Conservation (phyloP, 2,888 invertebrate genomes). For the Drosophila meridionalis region DNA sequence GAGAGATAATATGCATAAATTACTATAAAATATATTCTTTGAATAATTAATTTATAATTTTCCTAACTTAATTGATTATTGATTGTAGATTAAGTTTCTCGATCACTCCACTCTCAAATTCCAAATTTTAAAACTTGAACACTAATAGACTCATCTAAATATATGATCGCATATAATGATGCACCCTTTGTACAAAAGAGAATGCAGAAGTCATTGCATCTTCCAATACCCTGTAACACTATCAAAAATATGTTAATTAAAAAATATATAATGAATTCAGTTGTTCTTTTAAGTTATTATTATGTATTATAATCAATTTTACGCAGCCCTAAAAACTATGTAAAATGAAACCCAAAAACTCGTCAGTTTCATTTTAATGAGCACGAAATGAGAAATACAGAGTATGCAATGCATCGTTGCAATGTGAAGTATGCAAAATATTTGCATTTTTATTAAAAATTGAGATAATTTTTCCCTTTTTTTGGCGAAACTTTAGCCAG, state of each 20-base stretch:
- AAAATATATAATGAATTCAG: background rate
- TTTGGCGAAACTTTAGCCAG: slow-evolving; percentile 32
- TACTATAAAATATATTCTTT: background rate
- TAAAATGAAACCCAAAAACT: no score
- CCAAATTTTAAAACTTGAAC: background rate
- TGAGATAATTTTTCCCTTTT: slow-evolving; percentile 39
- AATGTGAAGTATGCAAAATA: slow-evolving; percentile 35
- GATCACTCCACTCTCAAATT: no score
- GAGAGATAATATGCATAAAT: no score
- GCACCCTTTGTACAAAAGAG: slow-evolving; percentile 50
- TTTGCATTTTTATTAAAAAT: slow-evolving; percentile 80
- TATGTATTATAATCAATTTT: background rate
- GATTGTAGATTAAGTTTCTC: no score
- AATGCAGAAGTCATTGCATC: slow-evolving; percentile 14
- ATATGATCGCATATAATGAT: slow-evolving; percentile 41
- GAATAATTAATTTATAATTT: background rate
- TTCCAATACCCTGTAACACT: slow-evolving; percentile 9
- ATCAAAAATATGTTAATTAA: background rate
- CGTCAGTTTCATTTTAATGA: background rate
- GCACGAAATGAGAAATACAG: slow-evolving; percentile 5
- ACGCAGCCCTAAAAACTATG: background rate
- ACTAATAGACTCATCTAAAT: background rate
- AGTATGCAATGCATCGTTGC: slow-evolving; percentile 29
- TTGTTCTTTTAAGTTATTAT: background rate
- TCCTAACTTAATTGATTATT: no score